These are phyloP conservation scores for Sylvietta virens DNA, from an alignment of 2,113 vertebrate genomes.

Conservation along the genomic window DNA sequence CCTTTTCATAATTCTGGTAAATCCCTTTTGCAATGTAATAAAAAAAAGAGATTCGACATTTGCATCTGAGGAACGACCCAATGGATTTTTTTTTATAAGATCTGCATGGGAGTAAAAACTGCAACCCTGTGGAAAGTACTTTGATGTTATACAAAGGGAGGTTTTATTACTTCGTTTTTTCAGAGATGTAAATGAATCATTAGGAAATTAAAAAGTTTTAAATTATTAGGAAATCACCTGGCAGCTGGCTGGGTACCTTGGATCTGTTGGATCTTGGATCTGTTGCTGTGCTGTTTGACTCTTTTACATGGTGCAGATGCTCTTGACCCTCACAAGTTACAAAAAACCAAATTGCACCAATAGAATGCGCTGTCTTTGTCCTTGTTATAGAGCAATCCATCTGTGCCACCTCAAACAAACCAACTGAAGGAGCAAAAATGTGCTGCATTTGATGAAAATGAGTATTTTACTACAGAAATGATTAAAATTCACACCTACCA, in stretches of 20 bases:
- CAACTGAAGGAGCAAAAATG: not conserved
- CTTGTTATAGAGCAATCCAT: not conserved
- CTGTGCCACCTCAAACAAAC: not conserved
- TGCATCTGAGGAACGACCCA: not conserved
- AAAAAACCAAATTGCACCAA: not conserved
- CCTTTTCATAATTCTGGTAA: slow-evolving; percentile 7
- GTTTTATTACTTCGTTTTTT: not conserved
- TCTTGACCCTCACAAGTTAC: not conserved
- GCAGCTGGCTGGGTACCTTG: not conserved
- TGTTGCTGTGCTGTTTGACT: not conserved
- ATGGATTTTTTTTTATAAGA: not conserved
- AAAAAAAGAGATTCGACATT: slow-evolving; percentile 15
- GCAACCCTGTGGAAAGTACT: not conserved
- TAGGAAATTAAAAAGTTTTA: not conserved
- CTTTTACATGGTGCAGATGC: not conserved
- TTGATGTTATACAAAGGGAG: not conserved
- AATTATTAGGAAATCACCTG: not conserved
- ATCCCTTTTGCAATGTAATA: slow-evolving; percentile 21
- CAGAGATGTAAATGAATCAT: not conserved
- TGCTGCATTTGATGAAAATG: not conserved
- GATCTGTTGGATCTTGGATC: not conserved
- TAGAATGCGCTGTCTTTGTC: not conserved
- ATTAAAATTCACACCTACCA: not conserved
- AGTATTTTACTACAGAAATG: not conserved
- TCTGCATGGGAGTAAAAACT: not conserved